These are phyloP conservation scores for Grallaria varia DNA, from an alignment of 2,113 vertebrate genomes.

Conservation along the genomic window DNA sequence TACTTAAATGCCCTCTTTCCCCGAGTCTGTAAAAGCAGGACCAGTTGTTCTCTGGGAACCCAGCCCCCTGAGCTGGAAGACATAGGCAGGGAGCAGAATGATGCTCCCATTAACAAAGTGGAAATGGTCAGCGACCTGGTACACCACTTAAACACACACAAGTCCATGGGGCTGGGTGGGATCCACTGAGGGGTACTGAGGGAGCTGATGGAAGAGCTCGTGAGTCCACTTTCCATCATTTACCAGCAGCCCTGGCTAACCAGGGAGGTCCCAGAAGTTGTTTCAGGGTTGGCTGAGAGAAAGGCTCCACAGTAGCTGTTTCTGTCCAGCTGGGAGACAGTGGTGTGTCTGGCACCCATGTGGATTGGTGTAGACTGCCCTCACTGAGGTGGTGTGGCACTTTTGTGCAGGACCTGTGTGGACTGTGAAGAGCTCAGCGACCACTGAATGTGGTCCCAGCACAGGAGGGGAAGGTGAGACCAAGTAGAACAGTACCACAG, in stretches of 20 bases:
- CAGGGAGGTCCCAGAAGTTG: not conserved
- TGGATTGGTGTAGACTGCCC: not conserved
- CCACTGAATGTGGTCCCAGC: rapidly evolving
- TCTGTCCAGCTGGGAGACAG: not conserved
- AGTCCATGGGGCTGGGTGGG: no score
- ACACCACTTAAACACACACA: not conserved
- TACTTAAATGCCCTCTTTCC: not conserved
- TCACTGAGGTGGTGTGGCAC: rapidly evolving
- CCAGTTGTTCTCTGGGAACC: not conserved
- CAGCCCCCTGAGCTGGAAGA: not conserved
- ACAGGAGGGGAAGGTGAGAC: not conserved
- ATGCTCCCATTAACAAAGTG: not conserved
- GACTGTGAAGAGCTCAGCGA: not conserved
- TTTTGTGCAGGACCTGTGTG: not conserved
- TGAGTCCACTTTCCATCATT: no score
- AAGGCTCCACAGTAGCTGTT: not conserved
- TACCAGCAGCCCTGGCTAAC: no score
- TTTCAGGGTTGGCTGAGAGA: not conserved
- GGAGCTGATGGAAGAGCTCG: no score
- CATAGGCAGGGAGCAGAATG: not conserved
- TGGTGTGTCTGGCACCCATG: rapidly evolving
- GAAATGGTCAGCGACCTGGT: not conserved
- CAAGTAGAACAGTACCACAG: rapidly evolving
- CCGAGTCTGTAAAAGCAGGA: not conserved
- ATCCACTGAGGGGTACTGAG: not conserved